Base-by-base conservation (phyloP, 1,140 invertebrate species). In the Dryas iulia region DNA sequence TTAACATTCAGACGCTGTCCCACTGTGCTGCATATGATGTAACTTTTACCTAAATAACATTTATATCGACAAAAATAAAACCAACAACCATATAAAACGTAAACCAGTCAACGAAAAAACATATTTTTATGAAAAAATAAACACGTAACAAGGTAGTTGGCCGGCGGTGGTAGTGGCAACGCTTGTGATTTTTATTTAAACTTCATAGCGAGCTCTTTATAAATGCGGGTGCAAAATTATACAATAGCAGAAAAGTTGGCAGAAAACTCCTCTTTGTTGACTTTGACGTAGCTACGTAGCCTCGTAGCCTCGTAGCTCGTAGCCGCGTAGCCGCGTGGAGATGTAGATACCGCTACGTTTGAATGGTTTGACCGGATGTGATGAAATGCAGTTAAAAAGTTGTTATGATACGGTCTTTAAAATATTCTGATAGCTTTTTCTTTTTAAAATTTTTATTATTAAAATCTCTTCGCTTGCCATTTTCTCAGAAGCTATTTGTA, bases 341-440 rank as follows among this genome's bases (percentile, higher is more conserved):
- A 39, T 39, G n/a, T n/a, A 56, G 53, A 26, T 39, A n/a, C 58
- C 25, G 24, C 33, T 6, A 39, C 33, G 59, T 24, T 60, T 60
- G 26, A 60, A 60, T 24, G 12, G 33, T 60, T 60, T 26, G 57
- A 14, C 26, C 26, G 26, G 39, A 47, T 47, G 10, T 47, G 39
- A 21, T 47, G 10, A 47, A 47, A 47, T 47, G 39, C 0, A 47
- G 39, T 47, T 7, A 2, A 18, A 14, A 47, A 8, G 10, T 39
- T 39, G n/a, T 39, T 39, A 18, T 47, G 39, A 2, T 10, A 47
- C 21, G 0, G 33, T 7, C 14, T 47, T 21, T 21, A 47, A 2
- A 18, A 10, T 21, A 18, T 39, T 39, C n/a, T n/a, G 12, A 14
- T 14, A 35, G 14, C n/a, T 6, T 35, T n/a, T 35, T 35, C 6